Conservation (phyloP, 2,797 vertebrate genomes). For the Megaceryle alcyon region DNA sequence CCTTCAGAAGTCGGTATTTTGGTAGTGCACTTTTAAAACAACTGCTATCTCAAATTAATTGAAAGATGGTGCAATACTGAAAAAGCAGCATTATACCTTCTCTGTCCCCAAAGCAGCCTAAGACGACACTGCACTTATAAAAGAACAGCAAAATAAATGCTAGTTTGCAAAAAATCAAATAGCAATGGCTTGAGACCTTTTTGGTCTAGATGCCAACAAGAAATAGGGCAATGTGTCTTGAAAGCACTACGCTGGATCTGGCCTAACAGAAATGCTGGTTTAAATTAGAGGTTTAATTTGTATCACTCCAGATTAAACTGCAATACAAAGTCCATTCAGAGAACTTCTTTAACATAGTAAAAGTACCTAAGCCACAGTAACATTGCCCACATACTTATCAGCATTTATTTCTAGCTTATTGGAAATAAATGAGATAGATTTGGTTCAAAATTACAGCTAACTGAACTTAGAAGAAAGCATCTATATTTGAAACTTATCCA, state of each 20-base stretch:
- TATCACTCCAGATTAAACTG: fast-evolving
- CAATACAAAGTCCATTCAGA: fast-evolving
- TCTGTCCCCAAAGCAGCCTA: fast-evolving
- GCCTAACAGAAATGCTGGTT: neutral
- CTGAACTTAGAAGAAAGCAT: neutral
- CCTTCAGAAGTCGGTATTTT: neutral
- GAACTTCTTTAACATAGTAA: neutral
- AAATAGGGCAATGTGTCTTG: neutral
- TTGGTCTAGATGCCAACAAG: neutral
- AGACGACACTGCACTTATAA: neutral
- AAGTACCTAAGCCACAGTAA: neutral
- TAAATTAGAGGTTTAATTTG: neutral
- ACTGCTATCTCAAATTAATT: neutral
- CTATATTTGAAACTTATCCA: neutral
- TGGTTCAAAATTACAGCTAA: neutral
- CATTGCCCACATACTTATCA: neutral
- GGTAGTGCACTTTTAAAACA: neutral
- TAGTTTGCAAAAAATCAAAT: neutral
- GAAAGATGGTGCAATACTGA: neutral
- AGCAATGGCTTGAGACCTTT: neutral
- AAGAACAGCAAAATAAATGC: neutral
- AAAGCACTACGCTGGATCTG: fast-evolving
- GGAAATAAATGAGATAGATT: no score
- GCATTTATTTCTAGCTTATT: no score
- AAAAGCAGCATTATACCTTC: neutral